Base-by-base conservation (phyloP, 1,140 invertebrate genomes). In the Lepeophtheirus salmonis region DNA sequence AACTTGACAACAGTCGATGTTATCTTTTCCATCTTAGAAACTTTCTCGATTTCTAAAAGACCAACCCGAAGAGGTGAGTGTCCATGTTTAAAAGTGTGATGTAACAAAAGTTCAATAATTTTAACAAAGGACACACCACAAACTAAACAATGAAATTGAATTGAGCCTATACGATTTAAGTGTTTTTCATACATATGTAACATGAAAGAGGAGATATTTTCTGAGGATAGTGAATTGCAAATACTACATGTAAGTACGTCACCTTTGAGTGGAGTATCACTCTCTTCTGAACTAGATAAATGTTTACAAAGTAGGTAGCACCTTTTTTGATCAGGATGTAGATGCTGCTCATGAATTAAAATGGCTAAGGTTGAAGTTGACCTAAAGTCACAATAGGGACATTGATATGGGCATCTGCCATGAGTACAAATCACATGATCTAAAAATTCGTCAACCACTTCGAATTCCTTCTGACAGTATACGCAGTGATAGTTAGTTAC, bases 331-430 rank as follows among this genome's bases (percentile, higher is more conserved):
- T 57, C 55, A 20, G 55, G 55, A 41, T 57, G 55, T 2, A 26
- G 2, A 17, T 57, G 23, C 30, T 57, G 55, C 21, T 57, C 20
- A 41, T 57, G 55, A n/a, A 57, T 17, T 16, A 57, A 4, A 2
- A 57, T 3, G 26, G 20, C 17, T 25, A 25, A 48, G 22, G n/a
- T 14, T 14, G 55, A 57, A 13, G 23, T 13, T 24, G 16, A 2
- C 2, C 55, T 13, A 48, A 23, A 57, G 16, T 26, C 21, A n/a
- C 55, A 57, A 48, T 2, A 41, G 26, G 55, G 55, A 41, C 55
- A 57, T 24, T 57, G 55, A 25, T 24, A 57, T 25, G 6, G 4
- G 23, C 16, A 17, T 1, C 23, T 14, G 6, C 55, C 55, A 57
- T 57, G 55, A 41, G 2, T 17, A 2, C 23, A n/a, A 3, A 57